A percentile compares a stretch with the other conserved stretches of the same genome.
phyloP scores from a whole-genome alignment of 2,113 vertebrate genomes.

The Sclerurus mexicanus region DNA sequence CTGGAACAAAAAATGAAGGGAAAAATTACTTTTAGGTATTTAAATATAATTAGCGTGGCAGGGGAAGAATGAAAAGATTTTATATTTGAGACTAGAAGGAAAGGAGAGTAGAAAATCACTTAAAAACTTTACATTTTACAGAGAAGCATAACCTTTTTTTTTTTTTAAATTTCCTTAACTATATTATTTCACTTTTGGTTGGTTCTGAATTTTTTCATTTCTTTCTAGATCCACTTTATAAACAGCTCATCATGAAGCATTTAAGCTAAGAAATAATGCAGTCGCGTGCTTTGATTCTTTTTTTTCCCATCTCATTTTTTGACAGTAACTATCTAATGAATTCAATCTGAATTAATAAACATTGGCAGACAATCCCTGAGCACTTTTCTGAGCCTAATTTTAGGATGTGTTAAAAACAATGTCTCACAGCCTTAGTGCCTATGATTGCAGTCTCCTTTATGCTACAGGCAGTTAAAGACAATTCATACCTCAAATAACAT shows the following conservation, averaged over 20 bases:
- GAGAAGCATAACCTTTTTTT: neutral
- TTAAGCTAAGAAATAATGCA: neutral
- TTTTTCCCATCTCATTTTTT: neutral
- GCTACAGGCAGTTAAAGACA: neutral
- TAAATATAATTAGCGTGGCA: neutral
- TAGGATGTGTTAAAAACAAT: slow-evolving; percentile 29
- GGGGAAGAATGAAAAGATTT: neutral
- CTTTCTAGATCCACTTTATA: neutral
- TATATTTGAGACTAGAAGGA: neutral
- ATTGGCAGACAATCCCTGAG: slow-evolving; percentile 35
- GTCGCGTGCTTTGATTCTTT: neutral
- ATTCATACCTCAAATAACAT: slow-evolving; percentile 4
- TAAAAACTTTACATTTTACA: neutral
- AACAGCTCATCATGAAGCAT: neutral
- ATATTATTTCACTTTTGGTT: neutral
- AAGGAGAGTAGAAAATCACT: neutral
- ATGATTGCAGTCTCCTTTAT: neutral
- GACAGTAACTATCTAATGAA: slow-evolving; percentile 6
- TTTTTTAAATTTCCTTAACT: neutral
- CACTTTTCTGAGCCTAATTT: slow-evolving; percentile 38
- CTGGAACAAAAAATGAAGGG: neutral
- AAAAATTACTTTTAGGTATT: neutral
- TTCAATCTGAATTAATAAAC: slow-evolving; percentile 48
- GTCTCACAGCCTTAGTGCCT: neutral
- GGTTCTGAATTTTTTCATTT: neutral